Evolutionary conservation across 2,113 vertebrate genomes (phyloP).

Genomic region (Corythornis vintsioides): DNA sequence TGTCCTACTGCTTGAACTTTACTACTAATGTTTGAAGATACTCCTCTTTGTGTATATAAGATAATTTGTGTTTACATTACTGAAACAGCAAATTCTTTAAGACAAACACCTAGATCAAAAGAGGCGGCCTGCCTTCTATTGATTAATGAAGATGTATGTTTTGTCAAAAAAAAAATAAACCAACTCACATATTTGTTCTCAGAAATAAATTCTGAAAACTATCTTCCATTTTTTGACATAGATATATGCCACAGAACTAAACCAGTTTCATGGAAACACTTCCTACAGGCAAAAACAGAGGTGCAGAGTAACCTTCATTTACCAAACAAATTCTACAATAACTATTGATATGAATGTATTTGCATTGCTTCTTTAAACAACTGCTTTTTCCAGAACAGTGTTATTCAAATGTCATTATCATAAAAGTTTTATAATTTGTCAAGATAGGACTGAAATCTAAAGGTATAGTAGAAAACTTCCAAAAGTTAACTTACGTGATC

Average conservation of each 20-base stretch:
- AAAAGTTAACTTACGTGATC: constrained; percentile 89
- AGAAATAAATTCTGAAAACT: background rate
- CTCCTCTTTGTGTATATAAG: background rate
- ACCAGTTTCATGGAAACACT: background rate
- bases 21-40: background rate
- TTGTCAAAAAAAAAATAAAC: too few relatives aligned
- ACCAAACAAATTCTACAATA: background rate
- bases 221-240: background rate
- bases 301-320: background rate
- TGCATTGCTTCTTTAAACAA: background rate
- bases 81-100: background rate
- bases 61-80: background rate
- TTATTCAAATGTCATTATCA: background rate
- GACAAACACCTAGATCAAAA: background rate
- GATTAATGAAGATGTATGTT: background rate
- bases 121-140: background rate
- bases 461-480: background rate
- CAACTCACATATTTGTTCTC: background rate
- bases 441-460: background rate
- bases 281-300: background rate
- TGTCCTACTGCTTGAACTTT: background rate
- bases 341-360: background rate
- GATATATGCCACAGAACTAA: background rate
- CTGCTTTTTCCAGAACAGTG: background rate
- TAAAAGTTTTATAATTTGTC: background rate